phyloP scores from a whole-genome alignment of 1,140 invertebrate species.

The Brachystomella parvula region DNA sequence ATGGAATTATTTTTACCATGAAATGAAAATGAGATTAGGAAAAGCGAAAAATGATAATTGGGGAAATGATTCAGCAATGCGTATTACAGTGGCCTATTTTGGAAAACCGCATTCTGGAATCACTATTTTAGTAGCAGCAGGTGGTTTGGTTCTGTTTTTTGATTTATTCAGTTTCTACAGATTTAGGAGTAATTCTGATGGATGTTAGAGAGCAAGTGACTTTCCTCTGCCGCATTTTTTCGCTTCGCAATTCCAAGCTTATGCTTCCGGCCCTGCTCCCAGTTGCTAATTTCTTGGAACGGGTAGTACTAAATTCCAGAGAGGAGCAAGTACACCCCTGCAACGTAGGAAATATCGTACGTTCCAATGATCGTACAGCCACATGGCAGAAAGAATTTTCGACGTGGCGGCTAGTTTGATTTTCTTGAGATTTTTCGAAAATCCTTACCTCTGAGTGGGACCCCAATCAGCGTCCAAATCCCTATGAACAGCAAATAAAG shows the following conservation, averaged over 20 bases:
- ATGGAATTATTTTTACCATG: too few species aligned
- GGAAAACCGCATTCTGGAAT: too few species aligned
- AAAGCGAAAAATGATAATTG: too few species aligned
- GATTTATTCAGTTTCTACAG: too few species aligned
- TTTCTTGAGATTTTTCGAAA: not conserved
- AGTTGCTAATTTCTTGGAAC: constrained; percentile 49
- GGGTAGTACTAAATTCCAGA: constrained; percentile 70
- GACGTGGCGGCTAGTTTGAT: not conserved
- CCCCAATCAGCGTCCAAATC: constrained; percentile 21
- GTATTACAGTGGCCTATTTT: too few species aligned
- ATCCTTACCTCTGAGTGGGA: constrained; percentile 21
- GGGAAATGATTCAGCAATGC: too few species aligned
- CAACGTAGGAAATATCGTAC: constrained; percentile 74
- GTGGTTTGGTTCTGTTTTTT: not conserved
- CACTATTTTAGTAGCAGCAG: too few species aligned
- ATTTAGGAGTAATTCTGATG: too few species aligned
- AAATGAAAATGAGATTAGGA: too few species aligned
- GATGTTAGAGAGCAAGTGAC: not conserved
- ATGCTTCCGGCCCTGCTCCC: constrained; percentile 16
- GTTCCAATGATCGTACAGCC: constrained; percentile 66
- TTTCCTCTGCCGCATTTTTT: not conserved
- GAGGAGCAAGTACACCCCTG: constrained; percentile 72
- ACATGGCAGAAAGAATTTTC: constrained; percentile 54
- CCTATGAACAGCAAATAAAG: constrained; percentile 32
- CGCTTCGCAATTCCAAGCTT: not conserved